Conservation (phyloP, 2,113 vertebrate species). For the Ammodytes marinus region DNA sequence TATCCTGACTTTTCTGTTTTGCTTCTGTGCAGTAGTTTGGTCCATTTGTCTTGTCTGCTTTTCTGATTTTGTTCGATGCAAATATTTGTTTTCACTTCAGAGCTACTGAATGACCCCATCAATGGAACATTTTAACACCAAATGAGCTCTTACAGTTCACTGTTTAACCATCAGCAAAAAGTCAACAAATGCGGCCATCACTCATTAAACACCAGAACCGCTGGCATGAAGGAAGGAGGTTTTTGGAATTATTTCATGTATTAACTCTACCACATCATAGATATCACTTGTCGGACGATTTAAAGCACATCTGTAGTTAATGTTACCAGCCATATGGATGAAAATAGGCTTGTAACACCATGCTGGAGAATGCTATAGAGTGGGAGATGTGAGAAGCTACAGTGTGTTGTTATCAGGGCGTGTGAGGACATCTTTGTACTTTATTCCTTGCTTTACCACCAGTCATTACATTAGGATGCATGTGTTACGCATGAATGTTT, state of each 20-base stretch:
- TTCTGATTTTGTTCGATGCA: no score
- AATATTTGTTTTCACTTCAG: no score
- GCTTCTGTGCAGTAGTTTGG: no score
- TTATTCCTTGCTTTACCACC: not conserved
- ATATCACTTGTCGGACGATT: not conserved
- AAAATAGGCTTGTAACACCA: not conserved
- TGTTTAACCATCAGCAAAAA: not conserved
- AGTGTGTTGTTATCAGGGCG: not conserved
- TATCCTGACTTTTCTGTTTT: no score
- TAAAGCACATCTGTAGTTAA: not conserved
- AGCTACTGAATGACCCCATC: no score
- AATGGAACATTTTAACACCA: no score
- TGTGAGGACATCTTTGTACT: conserved; percentile 29
- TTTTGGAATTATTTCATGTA: not conserved
- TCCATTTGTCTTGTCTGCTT: no score
- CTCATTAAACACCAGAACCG: not conserved
- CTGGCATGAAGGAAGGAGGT: not conserved
- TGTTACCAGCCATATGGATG: not conserved
- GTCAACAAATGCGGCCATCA: not conserved
- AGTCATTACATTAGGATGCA: not conserved
- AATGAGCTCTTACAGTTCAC: no score
- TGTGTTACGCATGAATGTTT: not conserved
- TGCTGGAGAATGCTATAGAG: not conserved
- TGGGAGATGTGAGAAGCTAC: not conserved
- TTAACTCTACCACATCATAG: not conserved